Base-by-base conservation (phyloP, 2,113 vertebrate genomes). In the Xenopus borealis region DNA sequence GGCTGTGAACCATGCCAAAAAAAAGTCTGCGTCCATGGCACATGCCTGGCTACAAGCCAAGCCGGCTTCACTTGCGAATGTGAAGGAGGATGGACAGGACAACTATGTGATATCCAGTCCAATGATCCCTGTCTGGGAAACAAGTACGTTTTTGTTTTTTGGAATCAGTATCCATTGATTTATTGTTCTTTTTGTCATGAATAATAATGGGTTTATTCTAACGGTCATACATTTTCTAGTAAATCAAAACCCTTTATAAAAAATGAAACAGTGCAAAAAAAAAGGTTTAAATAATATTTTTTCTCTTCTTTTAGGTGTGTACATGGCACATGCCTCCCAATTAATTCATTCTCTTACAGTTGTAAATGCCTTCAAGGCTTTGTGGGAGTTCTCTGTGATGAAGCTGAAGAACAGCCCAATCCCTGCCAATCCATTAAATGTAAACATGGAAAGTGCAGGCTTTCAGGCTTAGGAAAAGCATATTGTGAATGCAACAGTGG, bases 311-410 rank as follows among this genome's bases (percentile, higher is more conserved):
- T 52, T 81, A 99, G 97, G 85, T 99, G 97, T 71, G 89, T 96
- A 27, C 95, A 95, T 13, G 97, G 97, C 70, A 93, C 93, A 78
- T 99, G 97, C 86, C 83, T 96, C 81, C 94, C 96, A 71, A 97
- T 98, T 90, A 98, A 98, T 85, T 95, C 96, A 0, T 98, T 97
- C 90, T 99, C 97, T 72, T 99, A 99, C 88, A 99, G 97, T 83
- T 99, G 97, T 83, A 93, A 95, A 85, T 99, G 97, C 88, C 93
- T 94, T 83, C 92, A 93, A 40, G 97, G 96, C 72, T 95, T 94
- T 27, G 87, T 86, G 3, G 96, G 96, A 0, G 95, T 98, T 33
- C 93, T 99, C 67, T 99, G 97, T 75, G 96, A 97, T 23, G 95
- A 95, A 85, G 93, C 93, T 78, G 93, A 92, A 83, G 94, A 94